A percentile compares a stretch with the other conserved stretches of the same genome.
phyloP scores from a whole-genome alignment of 1,140 invertebrate genomes.

The Anastrepha ludens region DNA sequence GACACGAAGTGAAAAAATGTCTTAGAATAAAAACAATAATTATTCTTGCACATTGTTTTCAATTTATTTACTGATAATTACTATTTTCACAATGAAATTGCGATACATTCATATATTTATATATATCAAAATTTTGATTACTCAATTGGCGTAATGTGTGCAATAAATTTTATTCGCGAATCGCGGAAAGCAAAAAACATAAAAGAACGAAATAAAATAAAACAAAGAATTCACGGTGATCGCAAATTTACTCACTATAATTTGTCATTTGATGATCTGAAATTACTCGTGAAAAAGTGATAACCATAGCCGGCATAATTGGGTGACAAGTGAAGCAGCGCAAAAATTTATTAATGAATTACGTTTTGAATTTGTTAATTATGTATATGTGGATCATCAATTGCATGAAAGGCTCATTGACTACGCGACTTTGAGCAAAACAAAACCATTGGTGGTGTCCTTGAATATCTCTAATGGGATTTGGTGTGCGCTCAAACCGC shows the following conservation, averaged over 20 bases:
- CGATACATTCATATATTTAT: constrained; percentile 2
- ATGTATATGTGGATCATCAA: not conserved
- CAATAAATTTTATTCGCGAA: not conserved
- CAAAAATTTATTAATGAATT: not conserved
- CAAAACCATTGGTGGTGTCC: constrained; percentile 9
- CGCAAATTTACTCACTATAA: not conserved
- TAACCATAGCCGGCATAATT: not conserved
- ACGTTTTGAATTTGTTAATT: not conserved
- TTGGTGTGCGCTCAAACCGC: not conserved
- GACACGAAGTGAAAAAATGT: not conserved
- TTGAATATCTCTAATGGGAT: not conserved
- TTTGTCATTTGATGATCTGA: not conserved
- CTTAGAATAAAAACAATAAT: not conserved
- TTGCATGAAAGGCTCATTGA: not conserved
- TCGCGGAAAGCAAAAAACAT: not conserved
- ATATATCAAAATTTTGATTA: not conserved
- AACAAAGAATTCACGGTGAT: not conserved
- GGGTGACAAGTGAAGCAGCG: not conserved
- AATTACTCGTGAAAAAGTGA: not conserved
- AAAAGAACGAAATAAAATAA: not conserved
- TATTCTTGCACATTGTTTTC: too few relatives aligned
- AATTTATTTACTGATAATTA: not conserved
- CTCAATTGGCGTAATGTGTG: not conserved
- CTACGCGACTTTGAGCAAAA: not conserved
- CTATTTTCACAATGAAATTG: not conserved